Conservation (phyloP, 2,888 invertebrate genomes). For the Rhagium mordax region DNA sequence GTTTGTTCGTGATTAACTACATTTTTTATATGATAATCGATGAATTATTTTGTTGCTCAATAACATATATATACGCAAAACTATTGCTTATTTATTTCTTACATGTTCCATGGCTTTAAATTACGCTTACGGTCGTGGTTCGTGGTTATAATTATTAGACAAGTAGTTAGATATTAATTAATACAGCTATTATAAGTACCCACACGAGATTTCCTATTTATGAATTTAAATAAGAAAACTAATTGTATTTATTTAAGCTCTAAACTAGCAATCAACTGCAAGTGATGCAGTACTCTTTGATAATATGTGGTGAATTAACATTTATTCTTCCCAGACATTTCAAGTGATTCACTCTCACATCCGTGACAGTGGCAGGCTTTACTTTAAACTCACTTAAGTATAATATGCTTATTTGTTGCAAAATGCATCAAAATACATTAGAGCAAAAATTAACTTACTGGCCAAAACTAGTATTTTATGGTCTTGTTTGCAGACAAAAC, state of each 20-base stretch:
- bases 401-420: no score
- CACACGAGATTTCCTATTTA: neutral
- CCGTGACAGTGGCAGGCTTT: no score
- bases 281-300: neutral
- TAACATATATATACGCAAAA: neutral
- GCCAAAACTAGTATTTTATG: no score
- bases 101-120: neutral
- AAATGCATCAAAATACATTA: no score
- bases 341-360: neutral
- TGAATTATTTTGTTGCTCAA: neutral
- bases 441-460: no score
- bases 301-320: neutral
- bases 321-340: neutral
- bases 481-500: no score
- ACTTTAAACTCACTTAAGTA: no score
- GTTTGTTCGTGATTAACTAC: neutral
- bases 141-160: neutral
- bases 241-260: neutral
- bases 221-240: neutral
- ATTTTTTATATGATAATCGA: neutral
- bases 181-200: neutral
- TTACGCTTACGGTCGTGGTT: neutral
- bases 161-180: neutral
- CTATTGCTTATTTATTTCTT: neutral
- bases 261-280: neutral